phyloP scores from a whole-genome alignment of 1,140 invertebrate genomes.

The Berghia stephanieae region DNA sequence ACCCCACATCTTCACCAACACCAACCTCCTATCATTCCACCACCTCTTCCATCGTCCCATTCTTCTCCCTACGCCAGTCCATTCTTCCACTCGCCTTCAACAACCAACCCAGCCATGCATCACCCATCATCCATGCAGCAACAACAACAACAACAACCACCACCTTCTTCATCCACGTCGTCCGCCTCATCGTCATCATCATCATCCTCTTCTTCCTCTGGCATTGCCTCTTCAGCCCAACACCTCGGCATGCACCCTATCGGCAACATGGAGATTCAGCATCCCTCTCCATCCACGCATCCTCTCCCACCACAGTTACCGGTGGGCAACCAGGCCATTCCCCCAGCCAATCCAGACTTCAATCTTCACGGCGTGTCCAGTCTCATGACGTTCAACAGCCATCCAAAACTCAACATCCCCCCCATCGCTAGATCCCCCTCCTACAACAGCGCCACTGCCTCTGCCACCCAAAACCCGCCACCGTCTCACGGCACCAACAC shows the following conservation, averaged over 20 bases:
- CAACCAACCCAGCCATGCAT: slow-evolving; percentile 24
- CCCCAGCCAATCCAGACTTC: no score
- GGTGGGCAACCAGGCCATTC: slow-evolving; percentile 13
- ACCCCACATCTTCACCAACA: no score
- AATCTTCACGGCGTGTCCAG: no score
- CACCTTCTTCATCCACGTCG: slow-evolving; percentile 19
- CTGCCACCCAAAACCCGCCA: no score
- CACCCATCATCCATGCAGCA: no score
- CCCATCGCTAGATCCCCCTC: slow-evolving; percentile 27
- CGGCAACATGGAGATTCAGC: slow-evolving; percentile 32
- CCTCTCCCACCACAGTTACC: background rate
- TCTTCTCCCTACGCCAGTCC: slow-evolving; percentile 16
- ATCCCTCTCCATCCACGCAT: background rate
- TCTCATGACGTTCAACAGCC: slow-evolving; percentile 28
- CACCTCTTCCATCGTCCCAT: no score
- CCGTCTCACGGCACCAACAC: no score
- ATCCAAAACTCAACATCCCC: slow-evolving; percentile 27
- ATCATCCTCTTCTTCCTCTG: no score
- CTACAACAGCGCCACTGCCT: slow-evolving; percentile 15
- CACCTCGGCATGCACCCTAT: slow-evolving; percentile 25
- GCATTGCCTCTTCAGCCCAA: no score
- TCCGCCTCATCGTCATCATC: no score
- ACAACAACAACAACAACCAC: slow-evolving; percentile 19
- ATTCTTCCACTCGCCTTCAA: slow-evolving; percentile 26
- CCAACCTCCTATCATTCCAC: no score